A percentile compares a stretch with the other conserved stretches of the same genome.
These are phyloP conservation scores for Steatocranus sp. DNA, from an alignment of 2,797 vertebrate species.

Conservation along the genomic window DNA sequence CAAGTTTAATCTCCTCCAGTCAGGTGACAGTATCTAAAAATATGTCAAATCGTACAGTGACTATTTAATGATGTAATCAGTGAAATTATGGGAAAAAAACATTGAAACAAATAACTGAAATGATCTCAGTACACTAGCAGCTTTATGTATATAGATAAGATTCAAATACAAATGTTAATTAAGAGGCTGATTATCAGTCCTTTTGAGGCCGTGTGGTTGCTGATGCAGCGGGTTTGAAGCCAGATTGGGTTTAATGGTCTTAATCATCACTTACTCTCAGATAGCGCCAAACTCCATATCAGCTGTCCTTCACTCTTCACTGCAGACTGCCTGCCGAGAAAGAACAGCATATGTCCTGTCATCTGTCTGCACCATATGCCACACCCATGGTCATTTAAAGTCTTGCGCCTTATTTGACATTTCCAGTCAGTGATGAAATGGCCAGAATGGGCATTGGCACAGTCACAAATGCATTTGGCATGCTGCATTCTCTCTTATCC, in stretches of 20 bases:
- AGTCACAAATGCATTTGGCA: slow-evolving; percentile 25
- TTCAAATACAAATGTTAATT: not conserved
- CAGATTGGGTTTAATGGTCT: slow-evolving; percentile 50
- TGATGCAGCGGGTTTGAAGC: slow-evolving; percentile 19
- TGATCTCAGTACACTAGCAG: not conserved
- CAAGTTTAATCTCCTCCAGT: not conserved
- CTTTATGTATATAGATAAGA: not conserved
- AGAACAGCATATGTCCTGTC: slow-evolving; percentile 57
- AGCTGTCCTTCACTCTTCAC: slow-evolving; percentile 45
- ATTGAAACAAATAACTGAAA: not conserved
- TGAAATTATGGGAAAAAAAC: not conserved
- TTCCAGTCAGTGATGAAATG: slow-evolving; percentile 22
- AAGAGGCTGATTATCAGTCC: not conserved
- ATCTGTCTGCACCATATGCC: slow-evolving; percentile 62
- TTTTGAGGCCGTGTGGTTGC: not conserved
- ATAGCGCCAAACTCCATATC: slow-evolving; percentile 1
- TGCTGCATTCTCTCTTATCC: slow-evolving; percentile 4
- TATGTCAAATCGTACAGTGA: not conserved
- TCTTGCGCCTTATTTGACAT: slow-evolving; percentile 32
- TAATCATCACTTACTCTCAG: slow-evolving; percentile 27
- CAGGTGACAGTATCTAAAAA: slow-evolving; percentile 3
- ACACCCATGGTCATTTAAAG: slow-evolving; percentile 37
- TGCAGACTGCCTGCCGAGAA: slow-evolving; percentile 25
- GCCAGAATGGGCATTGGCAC: not conserved
- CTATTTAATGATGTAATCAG: slow-evolving; percentile 15